These are phyloP conservation scores for Neotoxoptera formosana DNA, from an alignment of 1,140 invertebrate species.

Conservation along the genomic window DNA sequence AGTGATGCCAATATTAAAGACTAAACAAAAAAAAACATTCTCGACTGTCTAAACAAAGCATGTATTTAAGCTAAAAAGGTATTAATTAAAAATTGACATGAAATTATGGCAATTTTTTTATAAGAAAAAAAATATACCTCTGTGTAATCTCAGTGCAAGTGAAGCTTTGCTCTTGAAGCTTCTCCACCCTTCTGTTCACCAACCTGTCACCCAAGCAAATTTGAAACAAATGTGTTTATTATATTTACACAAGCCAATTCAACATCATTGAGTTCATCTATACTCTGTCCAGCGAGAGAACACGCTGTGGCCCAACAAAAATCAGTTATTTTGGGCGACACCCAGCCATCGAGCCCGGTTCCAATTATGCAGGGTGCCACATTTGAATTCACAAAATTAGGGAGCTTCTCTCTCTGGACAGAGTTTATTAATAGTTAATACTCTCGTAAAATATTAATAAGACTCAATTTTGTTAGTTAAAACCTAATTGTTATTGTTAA, in stretches of 20 bases:
- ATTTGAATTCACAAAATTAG: not conserved
- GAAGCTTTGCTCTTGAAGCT: conserved; percentile 74
- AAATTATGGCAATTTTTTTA: not conserved
- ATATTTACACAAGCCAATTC: conserved; percentile 1
- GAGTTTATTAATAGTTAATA: not conserved
- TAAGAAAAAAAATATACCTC: conserved; percentile 65
- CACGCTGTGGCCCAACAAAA: not conserved
- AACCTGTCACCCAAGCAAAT: conserved; percentile 65
- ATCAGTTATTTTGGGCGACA: not conserved
- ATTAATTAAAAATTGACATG: not conserved
- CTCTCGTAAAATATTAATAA: not conserved
- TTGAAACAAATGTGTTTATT: conserved; percentile 26
- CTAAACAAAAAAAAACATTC: not conserved
- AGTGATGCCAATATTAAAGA: not conserved
- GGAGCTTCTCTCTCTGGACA: not conserved
- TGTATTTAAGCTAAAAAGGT: not conserved
- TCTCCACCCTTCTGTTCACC: conserved; percentile 74
- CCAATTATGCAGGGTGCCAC: not conserved
- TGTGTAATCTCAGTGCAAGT: conserved; percentile 74
- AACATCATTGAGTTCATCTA: not conserved
- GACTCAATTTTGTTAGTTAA: not conserved
- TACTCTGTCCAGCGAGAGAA: not conserved
- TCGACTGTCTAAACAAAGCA: not conserved
- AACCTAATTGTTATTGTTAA: not conserved
- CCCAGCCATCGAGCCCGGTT: not conserved